Conservation (phyloP, 2,797 vertebrate genomes). For the Pristis pectinata region DNA sequence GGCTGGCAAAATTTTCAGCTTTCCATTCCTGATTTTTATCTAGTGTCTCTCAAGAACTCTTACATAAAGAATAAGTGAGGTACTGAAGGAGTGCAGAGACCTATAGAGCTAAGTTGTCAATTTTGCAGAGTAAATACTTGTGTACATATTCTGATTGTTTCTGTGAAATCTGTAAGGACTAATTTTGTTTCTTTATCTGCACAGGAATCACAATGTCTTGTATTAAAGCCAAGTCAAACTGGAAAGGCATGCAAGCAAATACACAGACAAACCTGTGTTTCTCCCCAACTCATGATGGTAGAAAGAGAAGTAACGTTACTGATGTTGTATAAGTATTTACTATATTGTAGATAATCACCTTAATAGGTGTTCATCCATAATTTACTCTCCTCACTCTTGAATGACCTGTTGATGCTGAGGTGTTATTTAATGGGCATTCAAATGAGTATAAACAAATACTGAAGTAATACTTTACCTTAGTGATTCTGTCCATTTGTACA, state of each 20-base stretch:
- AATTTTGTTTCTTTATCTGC: neutral
- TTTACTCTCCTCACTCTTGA: neutral
- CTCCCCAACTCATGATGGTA: neutral
- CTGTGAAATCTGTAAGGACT: neutral
- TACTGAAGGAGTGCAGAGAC: neutral
- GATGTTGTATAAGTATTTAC: neutral
- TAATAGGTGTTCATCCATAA: neutral
- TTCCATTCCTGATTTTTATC: neutral
- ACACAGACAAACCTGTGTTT: neutral
- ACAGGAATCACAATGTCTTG: neutral
- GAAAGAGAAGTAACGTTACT: conserved; percentile 30
- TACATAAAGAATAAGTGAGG: neutral
- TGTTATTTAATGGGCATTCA: neutral
- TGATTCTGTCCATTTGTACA: neutral
- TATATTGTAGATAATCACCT: neutral
- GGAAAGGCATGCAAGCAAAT: neutral
- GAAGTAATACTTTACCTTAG: neutral
- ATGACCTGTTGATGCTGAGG: neutral
- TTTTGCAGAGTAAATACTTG: neutral
- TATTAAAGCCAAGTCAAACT: neutral
- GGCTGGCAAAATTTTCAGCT: neutral
- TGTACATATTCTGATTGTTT: neutral
- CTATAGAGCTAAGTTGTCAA: neutral
- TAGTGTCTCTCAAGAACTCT: neutral
- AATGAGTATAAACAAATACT: neutral